Evolutionary conservation across 2,113 vertebrate species (phyloP), one percentile per base, ranked within the genome.

Genomic region (Onychorhynchus coronatus): DNA sequence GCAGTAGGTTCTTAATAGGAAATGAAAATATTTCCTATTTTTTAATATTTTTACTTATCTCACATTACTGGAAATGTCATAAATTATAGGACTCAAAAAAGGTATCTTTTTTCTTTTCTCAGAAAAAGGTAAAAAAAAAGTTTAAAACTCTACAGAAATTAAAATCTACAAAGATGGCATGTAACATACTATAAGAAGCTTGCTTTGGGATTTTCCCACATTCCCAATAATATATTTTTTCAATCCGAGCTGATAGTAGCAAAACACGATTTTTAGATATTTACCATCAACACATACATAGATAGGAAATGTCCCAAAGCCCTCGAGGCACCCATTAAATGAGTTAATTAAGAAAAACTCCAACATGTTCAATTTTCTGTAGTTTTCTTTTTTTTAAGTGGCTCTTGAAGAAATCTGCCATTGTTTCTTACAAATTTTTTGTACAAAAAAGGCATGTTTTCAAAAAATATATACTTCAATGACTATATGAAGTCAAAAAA

Each of bases 211-310:
- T 86, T 89, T 72, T 85, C 30, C 85, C 20, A 6, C 11, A 8
- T 31, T 91, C 53, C 96, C 41, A 33, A n/a, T 74, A 82, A 91
- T 93, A 91, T 93, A 7, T 88, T 89, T 80, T 65, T 88, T 85
- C 22, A 33, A 42, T 37, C 83, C 2, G 4, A 91, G 49, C 19
- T 44, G 28, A 65, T 94, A 96, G 78, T 91, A 97, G 91, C 67
- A 42, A 91, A 97, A 79, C 55, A 30, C 44, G n/a, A 33, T 30
- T 75, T 81, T 75, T 50, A 91, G 18, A 77, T 59, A 46, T 55
- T 74, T 89, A 70, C 73, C 61, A 35, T 74, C 66, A 75, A 70
- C 58, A 61, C 7, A 61, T n/a, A 47, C 15, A 67, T 9, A 68
- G n/a, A 84, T 93, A 85, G 81, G 67, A 85, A 97, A 68, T 92